A percentile compares a stretch with the other conserved stretches of the same genome.
phyloP scores from a whole-genome alignment of 1,140 invertebrate genomes.

The Orius insidiosus region DNA sequence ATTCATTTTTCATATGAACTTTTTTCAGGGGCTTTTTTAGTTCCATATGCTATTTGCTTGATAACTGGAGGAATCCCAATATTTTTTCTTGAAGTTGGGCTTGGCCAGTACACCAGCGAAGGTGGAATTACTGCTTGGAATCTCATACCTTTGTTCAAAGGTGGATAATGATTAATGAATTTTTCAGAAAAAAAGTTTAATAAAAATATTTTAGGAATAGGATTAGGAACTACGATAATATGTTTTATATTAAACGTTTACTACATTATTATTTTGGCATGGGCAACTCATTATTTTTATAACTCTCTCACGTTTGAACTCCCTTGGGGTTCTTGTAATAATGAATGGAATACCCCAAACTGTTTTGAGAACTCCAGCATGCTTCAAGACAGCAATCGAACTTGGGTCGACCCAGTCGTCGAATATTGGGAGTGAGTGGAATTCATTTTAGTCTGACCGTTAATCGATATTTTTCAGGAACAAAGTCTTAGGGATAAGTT shows the following conservation, averaged over 20 bases:
- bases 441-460: neutral
- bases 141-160: constrained; percentile 35
- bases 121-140: constrained; percentile 64
- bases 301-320: constrained; percentile 33
- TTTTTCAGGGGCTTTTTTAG: constrained; percentile 42
- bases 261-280: constrained; percentile 41
- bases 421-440: constrained; percentile 43
- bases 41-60: constrained; percentile 56
- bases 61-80: constrained; percentile 68
- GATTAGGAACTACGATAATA: constrained; percentile 37
- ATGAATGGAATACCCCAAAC: constrained; percentile 30
- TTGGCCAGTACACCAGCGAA: constrained; percentile 69
- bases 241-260: constrained; percentile 36
- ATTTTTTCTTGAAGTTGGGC: constrained; percentile 73
- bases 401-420: constrained; percentile 30
- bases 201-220: constrained; percentile 28
- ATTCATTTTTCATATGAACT: neutral
- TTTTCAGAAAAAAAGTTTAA: constrained; percentile 6
- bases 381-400: neutral
- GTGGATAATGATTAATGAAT: no score
- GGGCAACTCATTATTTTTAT: constrained; percentile 37
- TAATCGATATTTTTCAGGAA: constrained; percentile 24
- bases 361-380: constrained; percentile 20
- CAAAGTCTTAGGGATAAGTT: constrained; percentile 33
- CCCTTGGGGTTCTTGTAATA: constrained; percentile 36